Conservation (phyloP, 2,797 vertebrate species). For the Coilia nasus region DNA sequence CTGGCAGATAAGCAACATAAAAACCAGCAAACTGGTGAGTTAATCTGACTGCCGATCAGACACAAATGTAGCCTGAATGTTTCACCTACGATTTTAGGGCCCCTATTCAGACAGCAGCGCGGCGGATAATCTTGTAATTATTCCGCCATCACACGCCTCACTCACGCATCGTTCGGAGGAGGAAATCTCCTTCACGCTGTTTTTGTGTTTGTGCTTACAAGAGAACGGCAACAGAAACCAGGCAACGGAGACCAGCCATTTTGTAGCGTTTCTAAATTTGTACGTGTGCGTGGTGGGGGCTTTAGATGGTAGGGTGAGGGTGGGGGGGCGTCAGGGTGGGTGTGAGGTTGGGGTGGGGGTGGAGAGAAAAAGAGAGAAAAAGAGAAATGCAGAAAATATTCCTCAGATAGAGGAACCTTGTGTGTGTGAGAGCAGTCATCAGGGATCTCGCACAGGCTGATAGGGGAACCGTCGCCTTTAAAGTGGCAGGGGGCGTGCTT, state of each 20-base stretch:
- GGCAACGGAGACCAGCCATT: conserved; percentile 39
- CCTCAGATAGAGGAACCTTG: not conserved
- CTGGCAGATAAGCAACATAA: conserved; percentile 57
- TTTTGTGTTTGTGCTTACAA: conserved; percentile 13
- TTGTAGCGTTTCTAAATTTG: conserved; percentile 46
- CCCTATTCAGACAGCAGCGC: conserved; percentile 28
- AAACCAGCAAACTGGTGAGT: conserved; percentile 52
- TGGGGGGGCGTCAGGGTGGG: no score
- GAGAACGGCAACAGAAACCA: conserved; percentile 23
- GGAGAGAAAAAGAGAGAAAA: not conserved
- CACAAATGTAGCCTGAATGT: not conserved
- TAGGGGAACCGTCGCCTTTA: not conserved
- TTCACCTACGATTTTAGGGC: conserved; percentile 39
- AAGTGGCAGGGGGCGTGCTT: conserved; percentile 1
- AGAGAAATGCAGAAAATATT: not conserved
- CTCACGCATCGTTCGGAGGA: conserved; percentile 4
- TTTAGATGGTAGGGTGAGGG: no score
- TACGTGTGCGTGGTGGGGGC: conserved; percentile 36
- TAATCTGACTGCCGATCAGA: conserved; percentile 60
- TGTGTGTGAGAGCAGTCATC: not conserved
- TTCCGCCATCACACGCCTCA: not conserved
- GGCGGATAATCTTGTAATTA: conserved; percentile 17
- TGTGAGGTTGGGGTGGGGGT: not conserved
- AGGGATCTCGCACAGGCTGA: not conserved
- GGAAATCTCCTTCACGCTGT: conserved; percentile 31